Evolutionary conservation across 2,888 invertebrate genomes (phyloP), one percentile per base, ranked within the genome.

Genomic region (Cheilosia vulpina): DNA sequence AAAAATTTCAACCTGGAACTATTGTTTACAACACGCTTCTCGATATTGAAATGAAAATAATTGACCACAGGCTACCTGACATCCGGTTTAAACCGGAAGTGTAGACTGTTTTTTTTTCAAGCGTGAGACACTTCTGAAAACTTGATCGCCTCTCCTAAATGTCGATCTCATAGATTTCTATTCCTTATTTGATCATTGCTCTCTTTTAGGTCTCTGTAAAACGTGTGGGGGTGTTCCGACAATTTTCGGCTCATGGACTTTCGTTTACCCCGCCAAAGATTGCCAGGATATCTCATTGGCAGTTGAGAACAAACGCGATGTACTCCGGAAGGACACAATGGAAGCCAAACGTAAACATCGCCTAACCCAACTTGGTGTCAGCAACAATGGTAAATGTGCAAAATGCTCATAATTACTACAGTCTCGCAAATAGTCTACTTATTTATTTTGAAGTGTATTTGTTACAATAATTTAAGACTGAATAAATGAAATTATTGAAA

Each of bases 201-300:
- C 7, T 38, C 17, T 63, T 66, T 24, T 27, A 90, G 91, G 92
- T 2, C 89, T 90, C 6, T 92, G 92, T 71, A 91, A 91, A 19
- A 90, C 75, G 5, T 92, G 92, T 76, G 90, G 90, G 17, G 90
- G 89, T n/a, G 87, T 90, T 38, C 92, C 92, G 34, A 91, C 90
- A 13, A 90, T 92, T 38, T 92, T 92, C 66, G 92, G 92, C 4
- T 89, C 90, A 9, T 92, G 92, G 92, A 90, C 89, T 5, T 90
- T 92, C 83, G 88, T 90, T 7, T 88, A 87, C 24, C 90, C 91
- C 0, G 90, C 92, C 0, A 90, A 89, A 13, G 90, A 91, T 53
- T 92, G 92, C 27, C 89, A 90, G 31, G 92, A 92, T 31, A 88
- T 91, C 21, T 89, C 89, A 3, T 88, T 90, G 60, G 88, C 91